Evolutionary conservation across 2,797 vertebrate species (phyloP).

Genomic region (Microtus obscurus): DNA sequence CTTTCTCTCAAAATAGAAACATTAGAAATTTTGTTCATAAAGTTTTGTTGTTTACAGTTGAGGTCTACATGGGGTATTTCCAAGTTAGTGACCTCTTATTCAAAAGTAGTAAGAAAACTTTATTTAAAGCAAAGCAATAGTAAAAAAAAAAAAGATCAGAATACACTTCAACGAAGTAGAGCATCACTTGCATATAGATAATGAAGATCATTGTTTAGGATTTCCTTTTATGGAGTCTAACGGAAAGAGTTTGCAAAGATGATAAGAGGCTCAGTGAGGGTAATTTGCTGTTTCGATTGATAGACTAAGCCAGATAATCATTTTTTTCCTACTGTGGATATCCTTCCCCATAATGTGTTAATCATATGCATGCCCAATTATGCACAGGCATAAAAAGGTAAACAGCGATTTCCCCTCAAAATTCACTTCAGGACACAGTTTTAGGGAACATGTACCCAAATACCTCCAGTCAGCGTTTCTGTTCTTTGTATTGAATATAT

Average conservation of each 20-base stretch:
- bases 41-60: neutral
- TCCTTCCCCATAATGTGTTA: neutral
- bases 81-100: neutral
- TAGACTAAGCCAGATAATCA: neutral
- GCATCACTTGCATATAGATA: neutral
- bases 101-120: neutral
- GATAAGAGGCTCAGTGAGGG: neutral
- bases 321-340: neutral
- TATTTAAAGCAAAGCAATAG: neutral
- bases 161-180: neutral
- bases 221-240: neutral
- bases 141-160: neutral
- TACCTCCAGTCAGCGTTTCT: neutral
- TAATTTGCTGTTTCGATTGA: neutral
- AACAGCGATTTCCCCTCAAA: neutral
- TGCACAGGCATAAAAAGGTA: neutral
- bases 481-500: neutral
- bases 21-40: neutral
- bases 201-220: neutral
- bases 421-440: neutral
- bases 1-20: neutral
- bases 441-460: neutral
- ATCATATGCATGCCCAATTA: neutral
- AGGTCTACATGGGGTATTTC: neutral
- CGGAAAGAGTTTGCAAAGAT: neutral